A percentile compares a stretch with the other conserved stretches of the same genome.
Evolutionary conservation across 1,140 invertebrate genomes (phyloP).

Genomic region (Dendrolimus kikuchii): DNA sequence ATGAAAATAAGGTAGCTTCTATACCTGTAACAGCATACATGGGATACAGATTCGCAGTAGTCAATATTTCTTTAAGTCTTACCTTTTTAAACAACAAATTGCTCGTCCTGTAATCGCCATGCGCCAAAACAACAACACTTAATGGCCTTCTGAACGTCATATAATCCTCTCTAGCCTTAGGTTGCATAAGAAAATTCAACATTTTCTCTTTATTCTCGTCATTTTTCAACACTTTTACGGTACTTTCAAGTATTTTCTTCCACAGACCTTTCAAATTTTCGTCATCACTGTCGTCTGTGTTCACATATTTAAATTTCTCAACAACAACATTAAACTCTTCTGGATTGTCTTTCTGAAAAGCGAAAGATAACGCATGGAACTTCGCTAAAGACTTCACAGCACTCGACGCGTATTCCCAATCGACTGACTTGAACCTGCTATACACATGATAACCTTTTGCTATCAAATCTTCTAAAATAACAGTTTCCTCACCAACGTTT

Average conservation of each 20-base stretch:
- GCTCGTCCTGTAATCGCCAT: conserved; percentile 46
- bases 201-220: conserved; percentile 26
- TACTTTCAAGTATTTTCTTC: too few relatives aligned
- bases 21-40: too few relatives aligned
- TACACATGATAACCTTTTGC: conserved; percentile 25
- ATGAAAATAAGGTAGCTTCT: too few relatives aligned
- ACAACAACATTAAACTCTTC: conserved; percentile 29
- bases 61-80: conserved; percentile 1
- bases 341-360: conserved; percentile 29
- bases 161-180: conserved; percentile 5
- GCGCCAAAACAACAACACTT: conserved; percentile 25
- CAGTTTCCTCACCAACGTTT: conserved; percentile 23
- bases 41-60: too few relatives aligned
- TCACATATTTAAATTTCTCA: conserved; percentile 10
- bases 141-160: conserved; percentile 18
- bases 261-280: background rate
- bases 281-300: background rate
- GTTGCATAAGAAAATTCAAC: conserved; percentile 9
- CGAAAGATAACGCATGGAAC: conserved; percentile 47
- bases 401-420: conserved; percentile 31
- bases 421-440: conserved; percentile 29
- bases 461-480: conserved; percentile 40
- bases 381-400: conserved; percentile 32
- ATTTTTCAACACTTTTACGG: conserved; percentile 12
- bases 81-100: conserved; percentile 42